Evolutionary conservation across 2,888 invertebrate species (phyloP).

Genomic region (Rhingia campestris): DNA sequence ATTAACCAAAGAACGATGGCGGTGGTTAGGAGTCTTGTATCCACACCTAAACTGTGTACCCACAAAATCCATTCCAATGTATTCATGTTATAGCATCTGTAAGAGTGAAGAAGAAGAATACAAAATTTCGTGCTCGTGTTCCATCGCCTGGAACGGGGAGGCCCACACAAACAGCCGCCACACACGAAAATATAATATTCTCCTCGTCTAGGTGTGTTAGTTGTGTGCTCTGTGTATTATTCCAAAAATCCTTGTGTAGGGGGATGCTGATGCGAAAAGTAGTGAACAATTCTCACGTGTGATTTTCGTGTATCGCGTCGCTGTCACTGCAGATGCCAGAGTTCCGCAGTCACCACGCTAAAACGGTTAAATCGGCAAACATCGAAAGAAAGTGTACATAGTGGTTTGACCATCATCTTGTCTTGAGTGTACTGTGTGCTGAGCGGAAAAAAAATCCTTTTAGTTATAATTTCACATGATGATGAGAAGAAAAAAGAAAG

Average conservation of each 20-base stretch:
- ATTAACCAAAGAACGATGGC: not conserved
- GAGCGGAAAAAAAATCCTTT: not conserved
- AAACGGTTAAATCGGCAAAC: slow-evolving; percentile 44
- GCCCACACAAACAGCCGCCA: slow-evolving; percentile 33
- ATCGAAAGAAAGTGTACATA: not conserved
- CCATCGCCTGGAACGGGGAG: slow-evolving; percentile 51
- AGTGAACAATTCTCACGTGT: slow-evolving; percentile 64
- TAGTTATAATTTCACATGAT: slow-evolving; percentile 28
- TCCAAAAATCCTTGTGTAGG: slow-evolving; percentile 33
- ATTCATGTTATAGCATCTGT: slow-evolving; percentile 45
- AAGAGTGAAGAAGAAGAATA: slow-evolving; percentile 6
- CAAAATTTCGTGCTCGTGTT: slow-evolving; percentile 23
- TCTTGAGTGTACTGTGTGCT: not conserved
- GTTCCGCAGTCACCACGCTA: slow-evolving; percentile 67
- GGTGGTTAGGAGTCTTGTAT: slow-evolving; percentile 7
- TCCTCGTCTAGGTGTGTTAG: slow-evolving; percentile 20
- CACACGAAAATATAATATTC: not conserved
- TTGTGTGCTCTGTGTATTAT: slow-evolving; percentile 3
- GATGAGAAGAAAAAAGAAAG: slow-evolving; percentile 65
- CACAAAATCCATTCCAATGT: slow-evolving; percentile 51
- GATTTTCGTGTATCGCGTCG: slow-evolving; percentile 49
- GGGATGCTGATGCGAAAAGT: slow-evolving; percentile 64
- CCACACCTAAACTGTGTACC: slow-evolving; percentile 16
- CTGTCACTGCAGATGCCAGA: slow-evolving; percentile 70
- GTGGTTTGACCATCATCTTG: not conserved